Base-by-base conservation (phyloP, 2,888 invertebrate genomes). In the Erebia aethiops region DNA sequence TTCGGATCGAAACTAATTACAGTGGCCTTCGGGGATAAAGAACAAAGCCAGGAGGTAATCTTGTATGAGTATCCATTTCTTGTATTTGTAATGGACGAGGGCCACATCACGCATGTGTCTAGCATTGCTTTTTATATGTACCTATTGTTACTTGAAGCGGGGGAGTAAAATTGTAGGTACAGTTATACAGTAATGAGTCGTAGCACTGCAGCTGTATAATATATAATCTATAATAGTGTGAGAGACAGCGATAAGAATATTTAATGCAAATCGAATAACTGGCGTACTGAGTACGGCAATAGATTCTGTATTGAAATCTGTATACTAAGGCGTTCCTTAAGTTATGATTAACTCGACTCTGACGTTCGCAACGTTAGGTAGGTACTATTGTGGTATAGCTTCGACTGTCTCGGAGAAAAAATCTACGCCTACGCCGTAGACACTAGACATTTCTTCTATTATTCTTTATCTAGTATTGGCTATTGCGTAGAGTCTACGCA, bases 101-200 rank as follows among this genome's bases (percentile, higher is more conserved):
- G 57, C 65, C 64, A 35, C 7, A 35, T 35, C 35, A 35, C 35
- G 35, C 11, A 16, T 57, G 49, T 67, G 56, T 2, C 49, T 46
- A 61, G 64, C 74, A 52, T 60, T 57, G 68, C 61, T 43, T 80
- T 66, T 79, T 66, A 78, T 79, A 74, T 76, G 77, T 71, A 65
- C 65, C 35, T 35, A 84, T 87, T 88, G 87, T 90, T 84, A 84
- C 76, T 74, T 74, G 80, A 79, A 82, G 82, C 82, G 82, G 84
- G 89, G 87, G 87, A 84, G 84, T 75, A 73, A 77, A 86, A 85
- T 83, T 82, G 81, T 46, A 46, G 46, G 46, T 82, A 81, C 85
- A 81, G 82, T 35, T 35, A 35, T 7, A 35, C 35, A 35, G 35
- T 87, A 89, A 90, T 89, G 89, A 88, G 78, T 76, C 77, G 76